Conservation (phyloP, 64 coral and sea anemone genomes). For the Porites australiensis region DNA sequence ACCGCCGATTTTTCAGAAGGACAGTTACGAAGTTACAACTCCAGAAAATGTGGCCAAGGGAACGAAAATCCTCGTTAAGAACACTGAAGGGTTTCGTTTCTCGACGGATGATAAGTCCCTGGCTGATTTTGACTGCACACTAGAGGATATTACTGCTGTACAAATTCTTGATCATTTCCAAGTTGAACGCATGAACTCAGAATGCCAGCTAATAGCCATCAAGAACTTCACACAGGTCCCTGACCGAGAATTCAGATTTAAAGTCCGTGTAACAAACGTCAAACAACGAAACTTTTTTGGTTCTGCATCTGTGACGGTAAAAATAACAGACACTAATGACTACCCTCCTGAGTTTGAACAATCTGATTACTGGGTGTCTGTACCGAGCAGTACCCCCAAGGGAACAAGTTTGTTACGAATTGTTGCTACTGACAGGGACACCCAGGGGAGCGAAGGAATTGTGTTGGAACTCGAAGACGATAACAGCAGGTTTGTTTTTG, state of each 20-base stretch:
- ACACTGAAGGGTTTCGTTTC: slow-evolving; percentile 68
- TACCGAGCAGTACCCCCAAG: slow-evolving; percentile 26
- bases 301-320: slow-evolving; percentile 52
- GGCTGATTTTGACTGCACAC: slow-evolving; percentile 66
- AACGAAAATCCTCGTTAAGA: slow-evolving; percentile 48
- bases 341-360: slow-evolving; percentile 71
- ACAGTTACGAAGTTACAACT: slow-evolving; percentile 57
- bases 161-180: slow-evolving; percentile 77
- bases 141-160: slow-evolving; percentile 62
- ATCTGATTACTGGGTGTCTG: slow-evolving; percentile 76
- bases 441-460: slow-evolving; percentile 33
- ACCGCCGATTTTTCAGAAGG: slow-evolving; percentile 62
- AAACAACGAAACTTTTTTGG: slow-evolving; percentile 29
- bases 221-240: slow-evolving; percentile 18
- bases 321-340: slow-evolving; percentile 68
- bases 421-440: slow-evolving; percentile 67
- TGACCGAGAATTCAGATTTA: slow-evolving; percentile 66
- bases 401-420: slow-evolving; percentile 59
- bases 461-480: slow-evolving; percentile 17
- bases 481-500: not conserved
- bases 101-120: slow-evolving; percentile 36
- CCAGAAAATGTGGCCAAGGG: slow-evolving; percentile 58
- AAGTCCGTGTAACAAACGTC: slow-evolving; percentile 72
- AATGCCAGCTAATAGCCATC: slow-evolving; percentile 69
- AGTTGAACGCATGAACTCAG: slow-evolving; percentile 49